phyloP scores from a whole-genome alignment of 1,140 invertebrate species.

The Eupeodes corollae region DNA sequence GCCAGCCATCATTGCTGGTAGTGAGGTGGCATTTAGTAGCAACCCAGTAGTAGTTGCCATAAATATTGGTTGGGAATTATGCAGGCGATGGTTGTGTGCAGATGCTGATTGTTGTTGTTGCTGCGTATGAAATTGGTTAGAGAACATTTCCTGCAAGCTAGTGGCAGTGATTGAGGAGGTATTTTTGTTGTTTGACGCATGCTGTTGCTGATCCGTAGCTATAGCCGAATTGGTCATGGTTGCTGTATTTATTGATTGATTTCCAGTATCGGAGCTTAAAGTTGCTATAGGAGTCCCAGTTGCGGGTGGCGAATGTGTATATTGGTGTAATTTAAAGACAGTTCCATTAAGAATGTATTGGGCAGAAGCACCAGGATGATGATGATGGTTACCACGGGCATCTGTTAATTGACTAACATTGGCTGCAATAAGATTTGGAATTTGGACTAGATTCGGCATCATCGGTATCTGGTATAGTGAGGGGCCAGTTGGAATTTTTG shows the following conservation, averaged over 20 bases:
- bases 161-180: constrained; percentile 2
- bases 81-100: constrained; percentile 21
- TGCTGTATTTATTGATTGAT: not conserved
- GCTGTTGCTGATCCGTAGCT: constrained; percentile 2
- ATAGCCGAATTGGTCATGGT: constrained; percentile 4
- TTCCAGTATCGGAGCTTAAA: not conserved
- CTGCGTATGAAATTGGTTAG: constrained; percentile 25
- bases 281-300: constrained; percentile 21
- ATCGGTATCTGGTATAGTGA: constrained; percentile 34
- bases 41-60: constrained; percentile 31
- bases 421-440: constrained; percentile 31
- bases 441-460: constrained; percentile 34
- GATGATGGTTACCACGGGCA: not conserved
- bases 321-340: constrained; percentile 35
- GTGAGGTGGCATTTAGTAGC: constrained; percentile 26
- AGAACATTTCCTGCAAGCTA: constrained; percentile 28
- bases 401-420: constrained; percentile 25
- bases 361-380: constrained; percentile 18
- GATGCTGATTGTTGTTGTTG: constrained; percentile 21
- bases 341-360: constrained; percentile 36
- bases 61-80: constrained; percentile 28
- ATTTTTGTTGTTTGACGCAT: not conserved
- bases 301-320: constrained; percentile 32
- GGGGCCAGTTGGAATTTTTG: constrained; percentile 12
- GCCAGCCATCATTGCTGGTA: constrained; percentile 32